These are phyloP conservation scores for Listrodromus nycthemerus DNA, from an alignment of 2,888 invertebrate genomes.

Conservation along the genomic window DNA sequence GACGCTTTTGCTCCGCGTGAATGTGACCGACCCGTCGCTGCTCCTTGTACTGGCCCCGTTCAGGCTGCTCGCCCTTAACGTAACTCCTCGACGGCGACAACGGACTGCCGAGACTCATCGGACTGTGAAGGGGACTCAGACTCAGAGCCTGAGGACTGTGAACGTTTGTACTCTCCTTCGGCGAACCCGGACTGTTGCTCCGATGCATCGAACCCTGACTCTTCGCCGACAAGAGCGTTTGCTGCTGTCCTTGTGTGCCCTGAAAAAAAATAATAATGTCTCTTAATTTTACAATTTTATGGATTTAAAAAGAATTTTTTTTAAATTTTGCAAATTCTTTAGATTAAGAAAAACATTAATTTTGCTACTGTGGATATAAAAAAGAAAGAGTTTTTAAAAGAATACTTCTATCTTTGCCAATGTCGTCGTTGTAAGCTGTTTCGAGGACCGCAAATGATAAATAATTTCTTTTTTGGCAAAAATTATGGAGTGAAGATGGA, in stretches of 20 bases:
- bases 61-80: conserved; percentile 84
- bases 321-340: background rate
- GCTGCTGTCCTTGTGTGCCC: conserved; percentile 68
- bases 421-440: too few relatives aligned
- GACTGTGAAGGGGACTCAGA: conserved; percentile 84
- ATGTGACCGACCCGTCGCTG: conserved; percentile 95
- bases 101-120: conserved; percentile 86
- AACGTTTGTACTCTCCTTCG: conserved; percentile 79
- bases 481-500: background rate
- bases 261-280: conserved; percentile 1
- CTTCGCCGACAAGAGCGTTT: conserved; percentile 75
- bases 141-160: conserved; percentile 83
- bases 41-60: conserved; percentile 86
- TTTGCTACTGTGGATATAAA: too few relatives aligned
- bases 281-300: background rate
- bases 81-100: conserved; percentile 87
- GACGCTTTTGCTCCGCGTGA: conserved; percentile 97
- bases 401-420: too few relatives aligned
- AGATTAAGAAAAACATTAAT: background rate
- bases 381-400: too few relatives aligned
- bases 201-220: conserved; percentile 77
- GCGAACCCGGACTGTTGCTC: conserved; percentile 80
- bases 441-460: background rate
- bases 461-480: background rate
- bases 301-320: background rate